Evolutionary conservation across 1,140 invertebrate species (phyloP).

Genomic region (Pristionchus pacificus): DNA sequence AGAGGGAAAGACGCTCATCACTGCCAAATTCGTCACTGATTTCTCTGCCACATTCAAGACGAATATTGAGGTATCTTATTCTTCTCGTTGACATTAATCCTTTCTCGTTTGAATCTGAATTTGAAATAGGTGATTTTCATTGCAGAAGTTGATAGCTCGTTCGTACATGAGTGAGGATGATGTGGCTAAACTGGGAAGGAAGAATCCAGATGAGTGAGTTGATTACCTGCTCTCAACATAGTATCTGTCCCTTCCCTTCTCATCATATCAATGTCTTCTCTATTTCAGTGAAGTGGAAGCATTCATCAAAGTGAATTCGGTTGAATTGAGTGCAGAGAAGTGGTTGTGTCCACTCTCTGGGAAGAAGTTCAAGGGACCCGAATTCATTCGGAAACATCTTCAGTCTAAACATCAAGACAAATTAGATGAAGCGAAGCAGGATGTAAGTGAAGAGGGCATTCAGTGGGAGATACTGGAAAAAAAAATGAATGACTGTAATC

Average conservation of each 20-base stretch:
- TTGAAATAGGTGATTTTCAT: no score
- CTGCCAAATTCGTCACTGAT: conserved; percentile 39
- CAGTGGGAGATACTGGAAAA: neutral
- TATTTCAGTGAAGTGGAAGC: conserved; percentile 76
- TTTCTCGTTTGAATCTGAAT: no score
- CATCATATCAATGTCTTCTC: no score
- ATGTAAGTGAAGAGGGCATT: conserved; percentile 63
- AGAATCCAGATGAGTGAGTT: conserved; percentile 72
- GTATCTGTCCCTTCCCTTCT: no score
- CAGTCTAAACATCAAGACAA: conserved; percentile 95
- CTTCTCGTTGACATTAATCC: neutral
- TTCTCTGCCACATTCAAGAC: neutral
- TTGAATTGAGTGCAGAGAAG: conserved; percentile 92
- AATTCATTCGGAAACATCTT: conserved; percentile 97
- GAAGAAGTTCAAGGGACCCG: conserved; percentile 98
- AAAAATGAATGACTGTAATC: neutral
- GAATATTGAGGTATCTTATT: neutral
- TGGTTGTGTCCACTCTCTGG: conserved; percentile 97
- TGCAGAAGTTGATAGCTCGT: neutral
- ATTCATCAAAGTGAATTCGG: conserved; percentile 80
- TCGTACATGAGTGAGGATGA: conserved; percentile 71
- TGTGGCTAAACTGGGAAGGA: conserved; percentile 77
- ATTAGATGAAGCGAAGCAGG: conserved; percentile 90
- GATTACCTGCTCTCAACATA: no score
- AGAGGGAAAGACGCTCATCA: conserved; percentile 42